A percentile compares a stretch with the other conserved stretches of the same genome.
Evolutionary conservation across 2,888 invertebrate species (phyloP).

Genomic region (Lissocephala sabroskyi): DNA sequence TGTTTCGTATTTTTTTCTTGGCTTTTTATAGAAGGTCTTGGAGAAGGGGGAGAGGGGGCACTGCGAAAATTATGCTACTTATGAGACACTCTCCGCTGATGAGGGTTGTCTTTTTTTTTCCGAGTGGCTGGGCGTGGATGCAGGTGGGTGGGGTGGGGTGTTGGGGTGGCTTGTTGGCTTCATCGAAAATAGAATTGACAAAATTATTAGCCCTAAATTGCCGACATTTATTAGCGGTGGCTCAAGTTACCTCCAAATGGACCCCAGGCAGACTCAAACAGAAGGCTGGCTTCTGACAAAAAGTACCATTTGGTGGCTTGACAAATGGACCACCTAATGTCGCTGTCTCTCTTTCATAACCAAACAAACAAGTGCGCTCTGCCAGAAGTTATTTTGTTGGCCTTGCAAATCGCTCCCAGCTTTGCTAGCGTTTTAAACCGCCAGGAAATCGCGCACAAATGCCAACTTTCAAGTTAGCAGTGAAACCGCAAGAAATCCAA

Average conservation of each 20-base stretch:
- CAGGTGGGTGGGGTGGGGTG: background rate
- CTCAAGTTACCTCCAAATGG: conserved; percentile 21
- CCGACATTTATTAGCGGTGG: conserved; percentile 56
- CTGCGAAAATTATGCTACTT: conserved; percentile 35
- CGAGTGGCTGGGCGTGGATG: background rate
- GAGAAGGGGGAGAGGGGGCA: background rate
- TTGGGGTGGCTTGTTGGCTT: conserved; percentile 10
- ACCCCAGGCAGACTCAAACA: too few species aligned
- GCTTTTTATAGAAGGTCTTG: conserved; percentile 1
- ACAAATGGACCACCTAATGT: too few species aligned
- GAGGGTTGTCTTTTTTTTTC: background rate
- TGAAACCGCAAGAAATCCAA: too few species aligned
- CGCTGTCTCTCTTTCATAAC: too few species aligned
- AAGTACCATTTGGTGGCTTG: too few species aligned
- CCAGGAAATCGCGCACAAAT: too few species aligned
- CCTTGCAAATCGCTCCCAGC: too few species aligned
- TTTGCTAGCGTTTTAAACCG: too few species aligned
- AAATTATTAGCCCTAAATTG: conserved; percentile 63
- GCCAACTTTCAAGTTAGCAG: too few species aligned
- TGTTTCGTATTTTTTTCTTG: conserved; percentile 30
- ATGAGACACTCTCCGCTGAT: conserved; percentile 23
- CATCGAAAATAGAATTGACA: conserved; percentile 65
- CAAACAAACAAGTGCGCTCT: too few species aligned
- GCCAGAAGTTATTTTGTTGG: too few species aligned
- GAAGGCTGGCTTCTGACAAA: too few species aligned